phyloP scores from a whole-genome alignment of 2,113 vertebrate genomes.

The Gymnarchus niloticus region DNA sequence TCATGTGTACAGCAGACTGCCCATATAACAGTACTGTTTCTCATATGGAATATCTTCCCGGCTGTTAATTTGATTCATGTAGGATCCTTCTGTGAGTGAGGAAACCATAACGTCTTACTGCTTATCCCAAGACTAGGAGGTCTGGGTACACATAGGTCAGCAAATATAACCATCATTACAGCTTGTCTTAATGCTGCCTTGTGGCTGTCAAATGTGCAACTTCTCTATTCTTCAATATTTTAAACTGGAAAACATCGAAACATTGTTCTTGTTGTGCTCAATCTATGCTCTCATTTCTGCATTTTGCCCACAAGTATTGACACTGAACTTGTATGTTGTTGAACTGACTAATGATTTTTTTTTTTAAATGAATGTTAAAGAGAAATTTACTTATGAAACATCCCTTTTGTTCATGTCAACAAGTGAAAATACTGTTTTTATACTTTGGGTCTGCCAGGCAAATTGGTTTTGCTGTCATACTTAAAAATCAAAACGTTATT shows the following conservation, averaged over 20 bases:
- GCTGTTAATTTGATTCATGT: conserved; percentile 4
- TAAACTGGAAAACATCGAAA: conserved; percentile 31
- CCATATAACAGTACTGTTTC: not conserved
- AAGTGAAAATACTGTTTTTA: not conserved
- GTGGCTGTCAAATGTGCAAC: conserved; percentile 57
- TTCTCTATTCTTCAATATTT: conserved; percentile 36
- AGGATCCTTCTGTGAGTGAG: not conserved
- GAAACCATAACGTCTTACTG: not conserved
- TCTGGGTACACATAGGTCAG: conserved; percentile 43
- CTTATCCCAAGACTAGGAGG: conserved; percentile 9
- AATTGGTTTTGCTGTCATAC: conserved; percentile 5
- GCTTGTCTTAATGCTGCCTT: conserved; percentile 42
- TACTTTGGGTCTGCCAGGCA: not conserved
- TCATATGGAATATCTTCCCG: not conserved
- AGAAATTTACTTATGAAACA: conserved; percentile 16
- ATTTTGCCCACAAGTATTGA: conserved; percentile 46
- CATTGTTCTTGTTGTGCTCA: conserved; percentile 20
- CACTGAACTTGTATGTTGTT: conserved; percentile 44
- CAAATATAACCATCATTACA: conserved; percentile 47
- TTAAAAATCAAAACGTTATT: not conserved
- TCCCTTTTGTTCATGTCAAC: conserved; percentile 13
- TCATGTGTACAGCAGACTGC: not conserved
- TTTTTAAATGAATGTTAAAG: conserved; percentile 24
- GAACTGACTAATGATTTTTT: conserved; percentile 48
- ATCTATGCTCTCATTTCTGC: conserved; percentile 45